Conservation (phyloP, 2,888 invertebrate species). For the Lithophane leautieri region DNA sequence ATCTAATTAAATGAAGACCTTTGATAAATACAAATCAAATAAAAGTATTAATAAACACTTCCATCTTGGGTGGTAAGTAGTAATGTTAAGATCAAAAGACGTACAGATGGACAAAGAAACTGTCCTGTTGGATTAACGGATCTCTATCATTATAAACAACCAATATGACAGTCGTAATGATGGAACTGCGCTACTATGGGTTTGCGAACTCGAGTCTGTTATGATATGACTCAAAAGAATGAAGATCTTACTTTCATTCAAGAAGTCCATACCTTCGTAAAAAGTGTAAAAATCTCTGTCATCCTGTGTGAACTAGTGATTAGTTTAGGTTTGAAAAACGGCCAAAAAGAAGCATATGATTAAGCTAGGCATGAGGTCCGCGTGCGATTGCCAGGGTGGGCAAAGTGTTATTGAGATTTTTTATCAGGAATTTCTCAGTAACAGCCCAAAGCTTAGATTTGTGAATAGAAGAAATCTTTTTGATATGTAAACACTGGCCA, state of each 20-base stretch:
- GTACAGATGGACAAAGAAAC: constrained; percentile 52
- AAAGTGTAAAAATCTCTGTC: not conserved
- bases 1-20: constrained; percentile 20
- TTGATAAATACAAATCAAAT: constrained; percentile 35
- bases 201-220: constrained; percentile 51
- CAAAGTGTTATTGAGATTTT: no score
- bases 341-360: no score
- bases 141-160: constrained; percentile 71
- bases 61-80: constrained; percentile 71
- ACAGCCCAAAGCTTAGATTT: no score
- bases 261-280: not conserved
- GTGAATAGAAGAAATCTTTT: no score
- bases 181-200: constrained; percentile 54
- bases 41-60: constrained; percentile 34
- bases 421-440: no score
- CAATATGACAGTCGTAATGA: constrained; percentile 70
- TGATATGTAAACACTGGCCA: not conserved
- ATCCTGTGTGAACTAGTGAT: not conserved
- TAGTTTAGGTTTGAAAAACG: no score
- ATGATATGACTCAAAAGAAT: not conserved
- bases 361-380: no score
- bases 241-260: not conserved
- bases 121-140: constrained; percentile 56
- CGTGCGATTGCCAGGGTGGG: no score
- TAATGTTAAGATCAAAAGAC: constrained; percentile 68